These are phyloP conservation scores for Furcula furcula DNA, from an alignment of 2,888 invertebrate species.

Conservation along the genomic window DNA sequence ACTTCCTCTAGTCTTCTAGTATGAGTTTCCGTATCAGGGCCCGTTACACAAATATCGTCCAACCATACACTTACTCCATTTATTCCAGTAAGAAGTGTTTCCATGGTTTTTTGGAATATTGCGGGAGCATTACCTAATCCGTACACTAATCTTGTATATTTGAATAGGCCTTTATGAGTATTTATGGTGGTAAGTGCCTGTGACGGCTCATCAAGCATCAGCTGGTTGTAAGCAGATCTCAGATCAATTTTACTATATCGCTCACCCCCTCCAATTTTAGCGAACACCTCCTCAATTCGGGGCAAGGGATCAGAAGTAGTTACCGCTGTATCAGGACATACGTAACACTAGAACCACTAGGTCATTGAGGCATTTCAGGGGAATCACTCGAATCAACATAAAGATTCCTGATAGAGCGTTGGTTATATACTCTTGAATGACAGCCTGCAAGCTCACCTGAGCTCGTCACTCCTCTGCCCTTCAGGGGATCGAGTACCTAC, in stretches of 20 bases:
- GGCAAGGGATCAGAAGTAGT: constrained; percentile 4
- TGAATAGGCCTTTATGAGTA: constrained; percentile 32
- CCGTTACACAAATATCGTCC: constrained; percentile 30
- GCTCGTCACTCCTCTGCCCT: no score
- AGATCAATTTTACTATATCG: constrained; percentile 5
- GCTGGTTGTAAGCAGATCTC: constrained; percentile 17
- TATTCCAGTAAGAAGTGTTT: constrained; percentile 21
- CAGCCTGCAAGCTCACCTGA: no score
- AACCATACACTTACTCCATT: constrained; percentile 25
- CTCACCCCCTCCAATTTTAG: background rate
- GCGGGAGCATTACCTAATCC: constrained; percentile 38
- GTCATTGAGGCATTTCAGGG: no score
- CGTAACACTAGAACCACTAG: no score
- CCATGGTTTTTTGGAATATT: constrained; percentile 45
- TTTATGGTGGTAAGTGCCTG: constrained; percentile 27
- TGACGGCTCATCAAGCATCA: constrained; percentile 8
- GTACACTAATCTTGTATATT: constrained; percentile 31
- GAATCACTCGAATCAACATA: no score
- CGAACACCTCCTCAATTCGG: constrained; percentile 2
- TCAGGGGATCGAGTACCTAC: no score
- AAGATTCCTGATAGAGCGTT: no score
- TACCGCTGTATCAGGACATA: no score
- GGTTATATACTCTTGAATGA: no score
- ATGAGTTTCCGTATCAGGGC: constrained; percentile 4
- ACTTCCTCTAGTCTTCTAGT: constrained; percentile 16